Conservation (phyloP, 2,797 vertebrate species). For the Atherinosoma microstoma region DNA sequence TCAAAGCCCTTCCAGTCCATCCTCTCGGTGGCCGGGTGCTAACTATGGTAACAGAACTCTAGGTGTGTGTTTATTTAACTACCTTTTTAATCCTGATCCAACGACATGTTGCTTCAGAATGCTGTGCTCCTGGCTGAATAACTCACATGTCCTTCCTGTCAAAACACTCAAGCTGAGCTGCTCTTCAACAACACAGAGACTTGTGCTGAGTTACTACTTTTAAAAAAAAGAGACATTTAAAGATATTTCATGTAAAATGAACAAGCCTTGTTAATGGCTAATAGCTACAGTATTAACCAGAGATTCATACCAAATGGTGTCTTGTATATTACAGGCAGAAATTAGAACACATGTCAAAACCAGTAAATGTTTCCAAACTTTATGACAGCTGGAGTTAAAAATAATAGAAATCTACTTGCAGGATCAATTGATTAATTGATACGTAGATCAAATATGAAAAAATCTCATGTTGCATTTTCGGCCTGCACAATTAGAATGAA, state of each 20-base stretch:
- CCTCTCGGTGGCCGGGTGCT: slow-evolving; percentile 85
- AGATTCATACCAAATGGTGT: background rate
- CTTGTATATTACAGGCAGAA: background rate
- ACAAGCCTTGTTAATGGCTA: background rate
- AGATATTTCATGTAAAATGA: slow-evolving; percentile 11
- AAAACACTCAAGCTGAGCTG: slow-evolving; percentile 57
- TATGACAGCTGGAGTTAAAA: background rate
- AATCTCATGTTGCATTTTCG: background rate
- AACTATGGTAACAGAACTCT: slow-evolving; percentile 85
- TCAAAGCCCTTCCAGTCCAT: slow-evolving; percentile 86
- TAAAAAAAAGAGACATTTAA: background rate
- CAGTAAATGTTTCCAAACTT: background rate
- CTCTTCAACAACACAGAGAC: slow-evolving; percentile 58
- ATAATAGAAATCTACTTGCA: too few species aligned
- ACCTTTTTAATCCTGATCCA: slow-evolving; percentile 41
- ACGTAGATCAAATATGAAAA: background rate
- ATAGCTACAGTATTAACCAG: background rate
- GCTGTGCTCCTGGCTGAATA: slow-evolving; percentile 62
- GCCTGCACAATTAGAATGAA: background rate
- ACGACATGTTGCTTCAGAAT: slow-evolving; percentile 36
- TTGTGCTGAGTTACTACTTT: slow-evolving; percentile 34
- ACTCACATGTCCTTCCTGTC: slow-evolving; percentile 48
- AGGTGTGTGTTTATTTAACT: slow-evolving; percentile 77
- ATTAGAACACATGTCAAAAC: background rate
- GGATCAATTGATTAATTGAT: background rate